Evolutionary conservation across 2,888 invertebrate species (phyloP).

Genomic region (Tiliacea citrago): DNA sequence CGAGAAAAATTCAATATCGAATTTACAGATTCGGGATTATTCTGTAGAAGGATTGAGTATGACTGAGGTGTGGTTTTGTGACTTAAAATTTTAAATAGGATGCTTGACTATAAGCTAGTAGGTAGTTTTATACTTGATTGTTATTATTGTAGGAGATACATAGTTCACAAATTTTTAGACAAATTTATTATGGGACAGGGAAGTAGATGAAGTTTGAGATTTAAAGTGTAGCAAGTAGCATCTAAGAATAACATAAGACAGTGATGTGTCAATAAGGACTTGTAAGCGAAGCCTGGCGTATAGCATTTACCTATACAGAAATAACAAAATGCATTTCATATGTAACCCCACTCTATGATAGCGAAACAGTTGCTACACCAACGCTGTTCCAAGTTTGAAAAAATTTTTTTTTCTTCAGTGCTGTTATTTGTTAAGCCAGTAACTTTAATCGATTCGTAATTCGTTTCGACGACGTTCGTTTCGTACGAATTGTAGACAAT

Average conservation of each 20-base stretch:
- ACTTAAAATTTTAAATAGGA: background rate
- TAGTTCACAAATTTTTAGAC: background rate
- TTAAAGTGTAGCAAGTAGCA: background rate
- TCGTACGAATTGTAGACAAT: no score
- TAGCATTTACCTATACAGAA: no score
- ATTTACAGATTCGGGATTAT: slow-evolving; percentile 72
- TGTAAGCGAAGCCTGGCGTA: no score
- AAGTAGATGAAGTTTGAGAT: background rate
- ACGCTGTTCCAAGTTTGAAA: no score
- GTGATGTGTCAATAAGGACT: no score
- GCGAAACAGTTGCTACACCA: no score
- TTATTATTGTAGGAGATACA: background rate
- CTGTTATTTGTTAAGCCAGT: no score
- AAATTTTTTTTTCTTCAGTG: no score
- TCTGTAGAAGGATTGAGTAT: slow-evolving; percentile 70
- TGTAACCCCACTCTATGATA: no score
- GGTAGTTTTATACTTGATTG: background rate
- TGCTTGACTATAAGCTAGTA: background rate
- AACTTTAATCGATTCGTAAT: no score
- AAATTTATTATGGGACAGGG: background rate
- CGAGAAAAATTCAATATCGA: slow-evolving; percentile 85
- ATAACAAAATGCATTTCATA: no score
- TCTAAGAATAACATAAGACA: background rate
- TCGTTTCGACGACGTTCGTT: no score
- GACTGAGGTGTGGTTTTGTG: slow-evolving; percentile 3